Base-by-base conservation (phyloP, 2,113 vertebrate genomes). In the Quiscalus mexicanus region DNA sequence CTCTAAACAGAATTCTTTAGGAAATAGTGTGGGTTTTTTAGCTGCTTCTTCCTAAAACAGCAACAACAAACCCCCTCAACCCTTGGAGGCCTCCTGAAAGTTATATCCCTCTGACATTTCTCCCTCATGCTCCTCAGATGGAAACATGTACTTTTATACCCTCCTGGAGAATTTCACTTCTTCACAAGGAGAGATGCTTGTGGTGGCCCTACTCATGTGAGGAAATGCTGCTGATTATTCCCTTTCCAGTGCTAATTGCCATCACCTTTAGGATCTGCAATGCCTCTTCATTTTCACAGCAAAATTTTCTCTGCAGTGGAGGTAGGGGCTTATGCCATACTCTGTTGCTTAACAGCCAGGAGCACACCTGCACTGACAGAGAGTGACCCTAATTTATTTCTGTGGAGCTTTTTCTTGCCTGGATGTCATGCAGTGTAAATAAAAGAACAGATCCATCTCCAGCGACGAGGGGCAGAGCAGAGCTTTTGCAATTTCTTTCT, bases 1-100 rank as follows among this genome's bases (percentile, higher is more conserved):
- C 62, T 96, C 84, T 74, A 94, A 84, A 92, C 33, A 84, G 80
- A 93, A 84, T 95, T 90, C 63, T 90, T 91, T 58, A 86, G 50
- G 87, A 91, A 82, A 87, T 41, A 2, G 12, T 60, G 33, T 12
- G 10, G 0, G 0, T 0, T 59, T 59, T 63, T 87, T n/a, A 35
- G 83, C 6, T 60, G 64, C 11, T 64, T 49, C 63, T 70, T 94
- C 68, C 64, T 49, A 44, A 89, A 90, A 74, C 30, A 69, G 68
- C 41, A 93, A 35, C 49, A 85, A 85, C 39, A 74, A 84, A 82
- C 7, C 15, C 15, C 9, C 24, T 89, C 17, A 10, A 4, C 67
- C 59, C 18, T 89, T 84, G 78, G 75, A 84, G 76, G 4, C 56
- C 11, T 68, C 63, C 37, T 95, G 55, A 55, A 92, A 89, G 35